These are phyloP conservation scores for Alcedo atthis DNA, from an alignment of 2,797 vertebrate genomes.

Conservation along the genomic window DNA sequence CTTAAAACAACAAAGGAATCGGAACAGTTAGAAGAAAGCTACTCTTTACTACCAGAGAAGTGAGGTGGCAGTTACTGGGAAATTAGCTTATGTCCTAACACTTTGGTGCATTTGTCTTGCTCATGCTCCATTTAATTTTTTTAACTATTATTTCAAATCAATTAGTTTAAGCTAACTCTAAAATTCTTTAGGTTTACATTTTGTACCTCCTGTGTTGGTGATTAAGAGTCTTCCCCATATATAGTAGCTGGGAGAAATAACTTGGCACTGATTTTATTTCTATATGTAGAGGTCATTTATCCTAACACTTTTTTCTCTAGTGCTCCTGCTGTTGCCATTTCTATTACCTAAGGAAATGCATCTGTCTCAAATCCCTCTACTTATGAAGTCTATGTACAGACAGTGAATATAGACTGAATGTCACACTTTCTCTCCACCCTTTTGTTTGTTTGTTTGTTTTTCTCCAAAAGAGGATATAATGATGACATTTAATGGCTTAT, in stretches of 20 bases:
- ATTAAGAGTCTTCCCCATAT: slow-evolving; percentile 4
- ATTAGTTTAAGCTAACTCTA: background rate
- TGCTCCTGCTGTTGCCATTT: slow-evolving; percentile 57
- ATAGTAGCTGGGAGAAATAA: slow-evolving; percentile 1
- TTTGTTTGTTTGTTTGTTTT: no score
- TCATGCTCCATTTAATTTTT: background rate
- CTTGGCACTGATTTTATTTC: background rate
- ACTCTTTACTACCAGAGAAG: background rate
- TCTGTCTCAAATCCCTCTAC: slow-evolving; percentile 46
- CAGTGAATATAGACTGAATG: slow-evolving; percentile 14
- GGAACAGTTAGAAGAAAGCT: background rate
- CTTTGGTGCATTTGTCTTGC: background rate
- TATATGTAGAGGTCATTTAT: slow-evolving; percentile 15
- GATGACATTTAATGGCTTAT: background rate
- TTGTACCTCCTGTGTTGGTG: background rate
- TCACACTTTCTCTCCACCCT: background rate
- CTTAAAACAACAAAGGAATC: background rate
- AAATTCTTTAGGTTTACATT: background rate
- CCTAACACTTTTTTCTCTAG: slow-evolving; percentile 31
- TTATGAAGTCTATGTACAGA: background rate
- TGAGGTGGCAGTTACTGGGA: background rate
- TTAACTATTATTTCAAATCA: background rate
- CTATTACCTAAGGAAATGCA: slow-evolving; percentile 58
- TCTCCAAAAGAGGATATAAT: background rate
- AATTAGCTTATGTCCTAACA: background rate